These are phyloP conservation scores for Spilosoma lubricipeda DNA, from an alignment of 2,888 invertebrate species.

Conservation along the genomic window DNA sequence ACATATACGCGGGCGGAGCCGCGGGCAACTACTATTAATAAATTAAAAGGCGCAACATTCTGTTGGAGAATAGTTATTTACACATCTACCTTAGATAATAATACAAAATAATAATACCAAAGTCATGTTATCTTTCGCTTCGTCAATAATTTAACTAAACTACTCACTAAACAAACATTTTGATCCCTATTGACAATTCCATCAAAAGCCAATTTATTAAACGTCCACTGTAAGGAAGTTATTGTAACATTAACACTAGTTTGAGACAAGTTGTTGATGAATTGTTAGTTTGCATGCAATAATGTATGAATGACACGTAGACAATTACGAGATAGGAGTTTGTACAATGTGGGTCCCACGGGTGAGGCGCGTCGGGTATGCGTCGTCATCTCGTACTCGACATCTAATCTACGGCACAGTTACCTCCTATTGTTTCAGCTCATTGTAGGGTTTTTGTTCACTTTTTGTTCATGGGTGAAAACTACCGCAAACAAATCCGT, in stretches of 20 bases:
- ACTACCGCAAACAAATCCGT: constrained; percentile 57
- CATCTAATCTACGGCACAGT: constrained; percentile 57
- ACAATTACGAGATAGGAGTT: constrained; percentile 39
- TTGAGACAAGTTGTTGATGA: constrained; percentile 17
- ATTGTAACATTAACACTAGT: constrained; percentile 13
- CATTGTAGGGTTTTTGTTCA: constrained; percentile 70
- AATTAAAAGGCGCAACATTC: neutral
- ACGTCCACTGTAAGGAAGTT: constrained; percentile 16
- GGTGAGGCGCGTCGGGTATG: constrained; percentile 24
- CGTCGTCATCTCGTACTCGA: constrained; percentile 24
- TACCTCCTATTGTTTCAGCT: constrained; percentile 59
- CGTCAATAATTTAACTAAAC: neutral
- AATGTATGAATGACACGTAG: constrained; percentile 26
- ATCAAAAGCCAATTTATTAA: constrained; percentile 6
- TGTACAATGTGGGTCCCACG: constrained; percentile 37
- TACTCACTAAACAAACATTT: neutral
- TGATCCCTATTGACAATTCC: constrained; percentile 2
- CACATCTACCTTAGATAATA: neutral
- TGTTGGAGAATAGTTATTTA: neutral
- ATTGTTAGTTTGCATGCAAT: constrained; percentile 34
- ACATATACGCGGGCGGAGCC: no score
- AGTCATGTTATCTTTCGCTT: neutral
- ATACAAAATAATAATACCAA: neutral
- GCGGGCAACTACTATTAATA: no score
- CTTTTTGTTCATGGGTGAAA: constrained; percentile 69